Evolutionary conservation across 2,113 vertebrate genomes (phyloP).

Genomic region (Prietella phreatophila): DNA sequence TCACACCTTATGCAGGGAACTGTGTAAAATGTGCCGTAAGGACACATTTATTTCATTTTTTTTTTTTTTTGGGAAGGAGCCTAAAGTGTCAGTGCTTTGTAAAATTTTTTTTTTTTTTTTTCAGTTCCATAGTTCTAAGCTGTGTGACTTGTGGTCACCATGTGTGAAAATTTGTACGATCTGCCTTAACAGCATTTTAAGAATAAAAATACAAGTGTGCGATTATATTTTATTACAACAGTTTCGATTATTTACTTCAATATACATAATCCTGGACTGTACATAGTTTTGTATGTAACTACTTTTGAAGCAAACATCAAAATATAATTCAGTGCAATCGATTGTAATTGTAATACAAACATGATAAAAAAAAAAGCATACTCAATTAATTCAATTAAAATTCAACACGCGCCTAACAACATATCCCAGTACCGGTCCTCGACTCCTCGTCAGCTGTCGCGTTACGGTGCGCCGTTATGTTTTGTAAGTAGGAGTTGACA

Average conservation of each 20-base stretch:
- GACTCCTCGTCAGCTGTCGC: background rate
- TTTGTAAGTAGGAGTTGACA: conserved; percentile 70
- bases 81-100: background rate
- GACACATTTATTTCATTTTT: background rate
- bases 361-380: conserved; percentile 2
- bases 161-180: background rate
- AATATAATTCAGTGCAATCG: background rate
- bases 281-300: background rate
- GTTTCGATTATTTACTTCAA: background rate
- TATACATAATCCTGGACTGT: background rate
- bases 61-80: background rate
- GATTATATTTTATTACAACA: conserved; percentile 28
- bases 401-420: background rate
- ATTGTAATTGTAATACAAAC: conserved; percentile 12
- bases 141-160: background rate
- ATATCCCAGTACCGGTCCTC: background rate
- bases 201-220: background rate
- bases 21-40: background rate
- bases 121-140: background rate
- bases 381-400: background rate
- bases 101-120: background rate
- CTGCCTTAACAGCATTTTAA: background rate
- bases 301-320: conserved; percentile 4
- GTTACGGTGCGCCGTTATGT: conserved; percentile 48
- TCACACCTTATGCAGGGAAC: background rate